A percentile compares a stretch with the other conserved stretches of the same genome.
Evolutionary conservation across 2,113 vertebrate species (phyloP).

Genomic region (Lipotes vexillifer): DNA sequence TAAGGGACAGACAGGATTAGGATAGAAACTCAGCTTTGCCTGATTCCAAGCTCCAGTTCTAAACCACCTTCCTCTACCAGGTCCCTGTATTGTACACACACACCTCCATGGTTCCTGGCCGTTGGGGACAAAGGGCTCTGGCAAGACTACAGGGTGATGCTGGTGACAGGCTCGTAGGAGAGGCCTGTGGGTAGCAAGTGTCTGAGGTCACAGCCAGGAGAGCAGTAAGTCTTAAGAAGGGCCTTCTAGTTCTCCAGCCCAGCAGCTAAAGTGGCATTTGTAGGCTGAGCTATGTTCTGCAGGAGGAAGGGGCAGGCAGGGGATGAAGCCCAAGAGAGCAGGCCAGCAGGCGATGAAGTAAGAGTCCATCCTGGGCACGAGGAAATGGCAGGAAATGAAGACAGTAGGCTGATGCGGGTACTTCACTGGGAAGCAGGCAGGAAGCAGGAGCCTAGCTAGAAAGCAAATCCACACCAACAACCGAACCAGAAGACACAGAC

Average conservation of each 20-base stretch:
- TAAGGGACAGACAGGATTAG: not conserved
- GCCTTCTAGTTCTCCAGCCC: not conserved
- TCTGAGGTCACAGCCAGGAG: not conserved
- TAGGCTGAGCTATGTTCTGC: not conserved
- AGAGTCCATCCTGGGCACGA: not conserved
- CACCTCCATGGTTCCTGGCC: not conserved
- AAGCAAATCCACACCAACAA: not conserved
- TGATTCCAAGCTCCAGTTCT: not conserved
- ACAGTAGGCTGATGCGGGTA: not conserved
- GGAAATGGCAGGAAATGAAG: not conserved
- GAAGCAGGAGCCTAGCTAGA: not conserved
- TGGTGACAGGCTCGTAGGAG: not conserved
- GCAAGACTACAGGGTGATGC: not conserved
- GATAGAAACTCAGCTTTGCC: not conserved
- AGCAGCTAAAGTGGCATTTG: not conserved
- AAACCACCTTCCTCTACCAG: not conserved
- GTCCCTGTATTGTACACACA: not conserved
- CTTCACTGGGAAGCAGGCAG: not conserved
- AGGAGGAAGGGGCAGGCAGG: not conserved
- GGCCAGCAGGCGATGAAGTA: not conserved
- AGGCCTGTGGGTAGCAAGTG: not conserved
- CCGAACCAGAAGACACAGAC: not conserved
- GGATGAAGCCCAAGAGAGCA: not conserved
- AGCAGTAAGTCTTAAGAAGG: not conserved
- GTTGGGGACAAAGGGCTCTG: not conserved